phyloP scores from a whole-genome alignment of 1,140 invertebrate genomes.

The Acromyrmex charruanus region DNA sequence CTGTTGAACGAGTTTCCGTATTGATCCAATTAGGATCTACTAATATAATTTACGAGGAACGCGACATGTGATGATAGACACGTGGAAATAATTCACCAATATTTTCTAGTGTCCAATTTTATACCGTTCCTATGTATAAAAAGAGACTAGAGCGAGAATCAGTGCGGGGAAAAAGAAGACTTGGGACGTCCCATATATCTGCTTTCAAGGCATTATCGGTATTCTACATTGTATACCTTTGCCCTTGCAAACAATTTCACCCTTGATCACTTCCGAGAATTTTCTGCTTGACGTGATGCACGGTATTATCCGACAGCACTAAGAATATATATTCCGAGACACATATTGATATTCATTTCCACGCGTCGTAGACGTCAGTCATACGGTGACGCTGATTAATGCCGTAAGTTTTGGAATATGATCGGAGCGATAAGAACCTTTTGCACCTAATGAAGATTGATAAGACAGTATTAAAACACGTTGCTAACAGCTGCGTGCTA shows the following conservation, averaged over 20 bases:
- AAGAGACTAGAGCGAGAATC: background rate
- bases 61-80: background rate
- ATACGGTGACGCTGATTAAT: constrained; percentile 49
- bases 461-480: constrained; percentile 31
- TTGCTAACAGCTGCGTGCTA: background rate
- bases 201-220: constrained; percentile 27
- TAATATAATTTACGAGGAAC: background rate
- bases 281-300: constrained; percentile 36
- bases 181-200: constrained; percentile 5
- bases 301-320: constrained; percentile 33
- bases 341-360: constrained; percentile 53
- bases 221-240: constrained; percentile 1
- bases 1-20: constrained; percentile 14
- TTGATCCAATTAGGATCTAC: background rate
- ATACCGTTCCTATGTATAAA: no score
- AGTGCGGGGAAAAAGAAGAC: background rate
- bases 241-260: constrained; percentile 54
- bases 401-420: constrained; percentile 29
- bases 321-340: constrained; percentile 33
- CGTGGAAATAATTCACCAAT: background rate
- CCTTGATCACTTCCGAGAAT: constrained; percentile 55
- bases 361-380: constrained; percentile 21
- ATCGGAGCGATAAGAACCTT: constrained; percentile 38
- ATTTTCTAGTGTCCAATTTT: constrained; percentile 6
- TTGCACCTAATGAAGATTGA: constrained; percentile 42